Evolutionary conservation across 2,797 vertebrate genomes (phyloP).

Genomic region (Streptopelia turtur): DNA sequence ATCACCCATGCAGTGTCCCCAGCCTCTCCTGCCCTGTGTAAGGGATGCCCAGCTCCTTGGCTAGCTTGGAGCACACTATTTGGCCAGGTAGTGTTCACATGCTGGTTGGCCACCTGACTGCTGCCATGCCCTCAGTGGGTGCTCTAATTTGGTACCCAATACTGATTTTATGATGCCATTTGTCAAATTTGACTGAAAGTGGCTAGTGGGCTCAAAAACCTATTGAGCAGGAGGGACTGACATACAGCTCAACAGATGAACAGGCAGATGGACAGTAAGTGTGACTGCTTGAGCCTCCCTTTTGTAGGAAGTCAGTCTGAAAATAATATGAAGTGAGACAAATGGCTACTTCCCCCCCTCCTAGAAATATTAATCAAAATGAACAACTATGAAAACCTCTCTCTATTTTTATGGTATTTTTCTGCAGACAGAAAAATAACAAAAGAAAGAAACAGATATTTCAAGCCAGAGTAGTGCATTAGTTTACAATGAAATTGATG

Average conservation of each 20-base stretch:
- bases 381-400: background rate
- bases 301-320: background rate
- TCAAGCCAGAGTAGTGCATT: background rate
- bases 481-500: background rate
- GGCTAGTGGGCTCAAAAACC: background rate
- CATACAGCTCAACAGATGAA: constrained; percentile 13
- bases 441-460: background rate
- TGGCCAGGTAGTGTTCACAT: background rate
- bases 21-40: background rate
- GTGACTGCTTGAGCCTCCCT: background rate
- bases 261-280: constrained; percentile 11
- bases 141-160: background rate
- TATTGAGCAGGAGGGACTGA: background rate
- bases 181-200: constrained; percentile 38
- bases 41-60: background rate
- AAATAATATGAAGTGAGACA: background rate
- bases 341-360: background rate
- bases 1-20: background rate
- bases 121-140: background rate
- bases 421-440: background rate
- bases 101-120: background rate
- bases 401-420: background rate
- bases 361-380: background rate
- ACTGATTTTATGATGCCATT: constrained; percentile 2
- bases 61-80: background rate